Conservation (phyloP, 1,140 invertebrate species). For the Drosophila arizonae region DNA sequence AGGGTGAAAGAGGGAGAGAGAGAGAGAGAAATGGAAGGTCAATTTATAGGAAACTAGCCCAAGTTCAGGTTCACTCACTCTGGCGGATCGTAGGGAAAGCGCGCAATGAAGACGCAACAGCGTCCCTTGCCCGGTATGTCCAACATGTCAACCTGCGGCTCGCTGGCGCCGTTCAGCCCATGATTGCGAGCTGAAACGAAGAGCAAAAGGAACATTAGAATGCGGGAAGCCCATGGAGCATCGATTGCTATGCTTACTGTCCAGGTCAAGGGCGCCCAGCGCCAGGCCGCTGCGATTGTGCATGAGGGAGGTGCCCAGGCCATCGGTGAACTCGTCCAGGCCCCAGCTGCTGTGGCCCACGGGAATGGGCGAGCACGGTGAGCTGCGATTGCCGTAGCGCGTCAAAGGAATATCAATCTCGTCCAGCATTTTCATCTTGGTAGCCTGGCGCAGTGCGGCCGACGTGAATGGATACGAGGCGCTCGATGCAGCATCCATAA, state of each 20-base stretch:
- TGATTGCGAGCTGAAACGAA: conserved; percentile 64
- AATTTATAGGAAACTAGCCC: background rate
- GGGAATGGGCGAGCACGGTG: conserved; percentile 85
- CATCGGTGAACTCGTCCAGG: conserved; percentile 87
- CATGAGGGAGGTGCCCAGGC: conserved; percentile 84
- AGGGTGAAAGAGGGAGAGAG: no score
- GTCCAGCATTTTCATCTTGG: conserved; percentile 87
- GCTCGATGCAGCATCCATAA: conserved; percentile 73
- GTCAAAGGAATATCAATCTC: conserved; percentile 86
- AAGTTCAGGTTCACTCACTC: conserved; percentile 83
- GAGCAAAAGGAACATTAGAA: no score
- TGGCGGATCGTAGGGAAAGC: conserved; percentile 97
- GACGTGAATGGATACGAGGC: conserved; percentile 86
- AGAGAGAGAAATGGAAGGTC: background rate
- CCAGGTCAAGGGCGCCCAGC: conserved; percentile 84
- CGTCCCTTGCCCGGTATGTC: conserved; percentile 96
- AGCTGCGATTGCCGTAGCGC: conserved; percentile 85
- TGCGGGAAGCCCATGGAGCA: no score
- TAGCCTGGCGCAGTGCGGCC: conserved; percentile 84
- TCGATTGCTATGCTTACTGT: conserved; percentile 82
- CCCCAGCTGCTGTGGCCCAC: conserved; percentile 84
- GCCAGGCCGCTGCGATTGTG: conserved; percentile 85
- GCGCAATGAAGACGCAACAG: conserved; percentile 96
- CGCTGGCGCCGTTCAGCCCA: conserved; percentile 74
- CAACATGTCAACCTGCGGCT: conserved; percentile 92